These are phyloP conservation scores for Torymus tubicola DNA, from an alignment of 2,888 invertebrate species.

Conservation along the genomic window DNA sequence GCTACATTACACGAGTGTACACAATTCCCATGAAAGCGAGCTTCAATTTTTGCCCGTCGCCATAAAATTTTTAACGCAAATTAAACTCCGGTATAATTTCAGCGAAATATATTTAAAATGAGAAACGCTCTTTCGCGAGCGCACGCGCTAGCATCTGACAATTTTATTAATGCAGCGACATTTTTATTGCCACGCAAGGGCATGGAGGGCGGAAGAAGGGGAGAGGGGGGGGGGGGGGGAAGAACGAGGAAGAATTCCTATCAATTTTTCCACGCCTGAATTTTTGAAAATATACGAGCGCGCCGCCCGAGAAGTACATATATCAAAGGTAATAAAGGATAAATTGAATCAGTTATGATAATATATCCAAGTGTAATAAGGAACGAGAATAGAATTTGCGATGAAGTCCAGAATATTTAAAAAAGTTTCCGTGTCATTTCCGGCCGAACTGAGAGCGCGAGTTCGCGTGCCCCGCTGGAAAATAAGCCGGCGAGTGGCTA, in stretches of 20 bases:
- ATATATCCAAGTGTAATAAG: constrained; percentile 35
- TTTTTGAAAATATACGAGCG: no score
- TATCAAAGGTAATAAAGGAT: constrained; percentile 28
- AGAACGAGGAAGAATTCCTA: no score
- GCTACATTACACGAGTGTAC: no score
- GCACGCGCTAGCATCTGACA: background rate
- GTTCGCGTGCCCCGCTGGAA: background rate
- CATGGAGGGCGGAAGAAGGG: background rate
- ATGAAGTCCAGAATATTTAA: constrained; percentile 38
- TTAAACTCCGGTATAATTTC: no score
- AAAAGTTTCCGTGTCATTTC: constrained; percentile 45
- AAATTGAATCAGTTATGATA: constrained; percentile 45
- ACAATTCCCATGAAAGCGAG: no score
- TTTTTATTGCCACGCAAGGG: background rate
- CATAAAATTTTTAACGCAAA: no score
- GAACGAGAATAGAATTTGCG: constrained; percentile 37
- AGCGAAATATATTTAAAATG: no score
- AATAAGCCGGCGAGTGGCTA: background rate
- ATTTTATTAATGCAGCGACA: background rate
- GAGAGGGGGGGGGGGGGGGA: background rate
- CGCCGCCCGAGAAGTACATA: background rate
- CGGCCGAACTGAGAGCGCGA: background rate
- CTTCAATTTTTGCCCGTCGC: no score
- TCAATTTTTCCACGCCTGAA: no score
- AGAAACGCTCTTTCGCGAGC: background rate